Base-by-base conservation (phyloP, 1,140 invertebrate species). In the Heliconius melpomene region DNA sequence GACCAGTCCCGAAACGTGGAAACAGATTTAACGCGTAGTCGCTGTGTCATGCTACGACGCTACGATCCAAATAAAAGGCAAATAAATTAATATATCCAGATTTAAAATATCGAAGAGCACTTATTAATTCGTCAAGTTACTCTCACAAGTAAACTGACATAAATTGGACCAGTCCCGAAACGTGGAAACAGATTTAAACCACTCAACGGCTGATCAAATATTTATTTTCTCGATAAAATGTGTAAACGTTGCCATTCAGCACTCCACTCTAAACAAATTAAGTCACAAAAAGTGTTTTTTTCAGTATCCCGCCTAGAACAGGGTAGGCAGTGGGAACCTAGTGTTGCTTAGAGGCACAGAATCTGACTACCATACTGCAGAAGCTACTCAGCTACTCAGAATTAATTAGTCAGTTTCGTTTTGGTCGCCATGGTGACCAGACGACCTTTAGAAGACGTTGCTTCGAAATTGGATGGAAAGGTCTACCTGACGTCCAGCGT, bases 131-230 rank as follows among this genome's bases (percentile, higher is more conserved):
- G 7, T 29, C 11, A 29, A 66, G 26, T 66, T 16, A 66, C 60
- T 29, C 13, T 23, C 11, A 16, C 26, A 29, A 66, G 26, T 29
- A 66, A 66, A 66, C 60, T 66, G 23, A 29, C 60, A 66, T 16
- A 66, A 66, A 66, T 66, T 29, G 23, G 26, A 66, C 23, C 60
- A 29, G 23, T 7, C 11, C 60, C 29, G 11, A 29, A 66, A 7
- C 26, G n/a, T 57, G 20, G 73, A 29, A 52, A 9, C 46, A 38
- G 54, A 75, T 60, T 36, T 38, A 70, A 46, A 71, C 38, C 75
- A 77, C 75, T 77, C 66, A 77, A 77, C 57, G 36, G 32, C 29
- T 77, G 57, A 50, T 77, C 18, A 70, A 77, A 71, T 77, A 77
- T 77, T 77, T 66, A 66, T 66, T 66, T n/a, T 26, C 11, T 29